These are phyloP conservation scores for Glaucopsyche alexis DNA, from an alignment of 2,888 invertebrate genomes.

Conservation along the genomic window DNA sequence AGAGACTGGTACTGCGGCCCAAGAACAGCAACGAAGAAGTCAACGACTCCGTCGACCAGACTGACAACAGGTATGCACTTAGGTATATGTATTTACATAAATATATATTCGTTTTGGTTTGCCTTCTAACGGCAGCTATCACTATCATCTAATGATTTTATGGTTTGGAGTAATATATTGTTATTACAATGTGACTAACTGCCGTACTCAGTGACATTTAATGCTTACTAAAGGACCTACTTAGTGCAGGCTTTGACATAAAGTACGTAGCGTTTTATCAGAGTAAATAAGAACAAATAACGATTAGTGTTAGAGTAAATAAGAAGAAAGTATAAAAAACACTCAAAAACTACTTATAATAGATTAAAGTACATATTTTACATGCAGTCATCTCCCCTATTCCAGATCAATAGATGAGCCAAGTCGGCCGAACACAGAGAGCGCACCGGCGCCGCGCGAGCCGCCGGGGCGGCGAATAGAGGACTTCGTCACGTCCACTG, in stretches of 20 bases:
- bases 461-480: conserved; percentile 3
- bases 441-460: conserved; percentile 12
- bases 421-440: conserved; percentile 14
- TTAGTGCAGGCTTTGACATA: not conserved
- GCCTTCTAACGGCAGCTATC: too few species aligned
- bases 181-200: too few species aligned
- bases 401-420: conserved; percentile 53
- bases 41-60: conserved; percentile 38
- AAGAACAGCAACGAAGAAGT: conserved; percentile 37
- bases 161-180: not conserved
- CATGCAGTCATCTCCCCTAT: not conserved
- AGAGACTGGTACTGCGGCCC: conserved; percentile 86
- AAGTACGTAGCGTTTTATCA: too few species aligned
- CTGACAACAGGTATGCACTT: conserved; percentile 36
- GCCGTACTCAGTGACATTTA: too few species aligned
- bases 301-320: too few species aligned
- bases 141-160: not conserved
- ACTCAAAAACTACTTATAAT: too few species aligned
- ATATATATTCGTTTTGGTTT: too few species aligned
- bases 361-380: too few species aligned
- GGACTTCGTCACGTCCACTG: conserved; percentile 1
- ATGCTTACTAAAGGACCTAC: not conserved
- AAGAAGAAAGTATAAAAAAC: too few species aligned
- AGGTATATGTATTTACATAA: too few species aligned
- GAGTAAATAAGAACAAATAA: too few species aligned